Conservation (phyloP, 2,113 vertebrate species). For the Urocynchramus pylzowi region DNA sequence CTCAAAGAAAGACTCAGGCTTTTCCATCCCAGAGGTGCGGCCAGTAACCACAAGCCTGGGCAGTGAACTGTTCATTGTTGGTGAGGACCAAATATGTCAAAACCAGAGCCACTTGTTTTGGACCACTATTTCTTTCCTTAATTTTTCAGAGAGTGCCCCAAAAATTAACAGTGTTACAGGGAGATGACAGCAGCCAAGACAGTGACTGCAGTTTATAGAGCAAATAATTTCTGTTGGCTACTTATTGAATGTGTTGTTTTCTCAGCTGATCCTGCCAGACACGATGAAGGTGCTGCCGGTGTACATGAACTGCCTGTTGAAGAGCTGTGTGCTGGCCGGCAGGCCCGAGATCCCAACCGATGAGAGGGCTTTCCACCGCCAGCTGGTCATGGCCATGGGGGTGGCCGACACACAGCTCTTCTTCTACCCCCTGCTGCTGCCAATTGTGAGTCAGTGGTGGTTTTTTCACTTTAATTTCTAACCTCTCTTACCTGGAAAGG, state of each 20-base stretch:
- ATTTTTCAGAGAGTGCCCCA: neutral
- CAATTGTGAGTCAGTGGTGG: constrained; percentile 75
- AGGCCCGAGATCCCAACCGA: constrained; percentile 84
- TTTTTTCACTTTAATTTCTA: neutral
- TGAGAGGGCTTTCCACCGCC: constrained; percentile 81
- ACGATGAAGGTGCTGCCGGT: constrained; percentile 93
- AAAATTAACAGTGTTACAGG: neutral
- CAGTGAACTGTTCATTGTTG: neutral
- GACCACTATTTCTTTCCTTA: neutral
- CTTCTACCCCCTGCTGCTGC: constrained; percentile 89
- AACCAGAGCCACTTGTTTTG: neutral
- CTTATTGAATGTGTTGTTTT: neutral
- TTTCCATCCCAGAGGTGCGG: neutral
- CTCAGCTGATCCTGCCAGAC: constrained; percentile 90
- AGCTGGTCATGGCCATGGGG: constrained; percentile 85
- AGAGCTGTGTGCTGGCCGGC: constrained; percentile 80
- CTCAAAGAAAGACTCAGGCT: neutral
- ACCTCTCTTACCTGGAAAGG: neutral
- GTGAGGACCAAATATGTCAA: neutral
- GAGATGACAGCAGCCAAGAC: neutral
- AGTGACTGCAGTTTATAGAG: rapidly evolving
- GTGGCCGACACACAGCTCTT: constrained; percentile 88
- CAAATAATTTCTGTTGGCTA: neutral
- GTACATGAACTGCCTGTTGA: constrained; percentile 92
- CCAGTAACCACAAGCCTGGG: neutral